A percentile compares a stretch with the other conserved stretches of the same genome.
phyloP scores from a whole-genome alignment of 2,797 vertebrate species.

The Sylvilagus floridanus region DNA sequence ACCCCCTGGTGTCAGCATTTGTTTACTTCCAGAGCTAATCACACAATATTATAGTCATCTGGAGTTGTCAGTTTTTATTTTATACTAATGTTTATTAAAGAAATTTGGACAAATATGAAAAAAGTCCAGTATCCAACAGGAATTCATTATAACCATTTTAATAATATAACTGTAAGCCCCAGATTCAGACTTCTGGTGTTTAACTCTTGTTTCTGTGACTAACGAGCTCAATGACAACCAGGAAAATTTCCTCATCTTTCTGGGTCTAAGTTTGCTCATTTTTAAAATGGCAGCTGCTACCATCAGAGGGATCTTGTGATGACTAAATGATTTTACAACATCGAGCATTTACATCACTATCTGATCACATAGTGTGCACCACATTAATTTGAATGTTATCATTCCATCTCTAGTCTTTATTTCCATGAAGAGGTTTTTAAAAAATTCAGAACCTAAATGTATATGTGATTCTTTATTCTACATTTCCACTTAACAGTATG shows the following conservation, averaged over 20 bases:
- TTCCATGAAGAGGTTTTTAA: neutral
- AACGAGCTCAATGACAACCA: neutral
- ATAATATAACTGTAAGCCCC: neutral
- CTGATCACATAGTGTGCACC: neutral
- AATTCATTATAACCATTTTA: constrained; percentile 15
- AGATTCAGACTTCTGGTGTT: neutral
- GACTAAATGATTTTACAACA: constrained; percentile 21
- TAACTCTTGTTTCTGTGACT: neutral
- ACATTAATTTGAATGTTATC: neutral
- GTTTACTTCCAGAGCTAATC: neutral
- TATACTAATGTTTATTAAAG: neutral
- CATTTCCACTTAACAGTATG: neutral
- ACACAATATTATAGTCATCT: neutral
- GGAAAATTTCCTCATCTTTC: neutral
- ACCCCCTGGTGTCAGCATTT: neutral
- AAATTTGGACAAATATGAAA: neutral
- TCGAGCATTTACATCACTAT: neutral
- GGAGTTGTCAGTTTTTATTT: neutral
- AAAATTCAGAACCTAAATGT: neutral
- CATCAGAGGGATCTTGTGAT: neutral
- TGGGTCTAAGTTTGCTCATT: neutral
- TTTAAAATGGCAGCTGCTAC: neutral
- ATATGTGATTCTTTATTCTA: neutral
- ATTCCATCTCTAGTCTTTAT: neutral
- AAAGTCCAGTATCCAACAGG: neutral